A percentile compares a stretch with the other conserved stretches of the same genome.
Evolutionary conservation across 2,797 vertebrate genomes (phyloP).

Genomic region (Amazona finschi): DNA sequence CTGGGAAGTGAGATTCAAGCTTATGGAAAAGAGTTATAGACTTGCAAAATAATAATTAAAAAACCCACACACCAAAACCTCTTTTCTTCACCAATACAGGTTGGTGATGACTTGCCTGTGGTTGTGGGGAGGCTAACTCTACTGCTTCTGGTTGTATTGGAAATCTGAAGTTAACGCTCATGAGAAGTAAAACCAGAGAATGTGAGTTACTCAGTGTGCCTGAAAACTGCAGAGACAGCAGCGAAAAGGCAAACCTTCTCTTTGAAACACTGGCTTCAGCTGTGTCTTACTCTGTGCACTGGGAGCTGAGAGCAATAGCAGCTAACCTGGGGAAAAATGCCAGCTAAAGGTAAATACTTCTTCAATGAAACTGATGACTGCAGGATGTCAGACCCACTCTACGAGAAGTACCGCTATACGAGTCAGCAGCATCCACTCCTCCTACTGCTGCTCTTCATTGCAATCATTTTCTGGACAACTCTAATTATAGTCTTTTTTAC

Average conservation of each 20-base stretch:
- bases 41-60: background rate
- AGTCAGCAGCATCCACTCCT: conserved; percentile 90
- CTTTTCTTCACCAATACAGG: background rate
- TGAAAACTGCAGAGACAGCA: background rate
- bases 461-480: conserved; percentile 76
- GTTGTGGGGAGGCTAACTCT: background rate
- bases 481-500: conserved; percentile 83
- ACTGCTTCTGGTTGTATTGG: background rate
- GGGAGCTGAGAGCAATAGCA: conserved; percentile 18
- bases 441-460: conserved; percentile 87
- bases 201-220: background rate
- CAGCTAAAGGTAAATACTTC: conserved; percentile 94
- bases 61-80: accelerated
- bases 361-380: conserved; percentile 87
- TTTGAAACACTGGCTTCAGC: conserved; percentile 16
- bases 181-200: background rate
- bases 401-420: conserved; percentile 90
- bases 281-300: background rate
- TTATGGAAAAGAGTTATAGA: background rate
- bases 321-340: conserved; percentile 79
- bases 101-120: background rate
- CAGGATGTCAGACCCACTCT: conserved; percentile 82
- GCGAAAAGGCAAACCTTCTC: background rate
- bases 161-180: background rate
- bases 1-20: background rate